Conservation (phyloP, 2,113 vertebrate species). For the Gallinago undulata region DNA sequence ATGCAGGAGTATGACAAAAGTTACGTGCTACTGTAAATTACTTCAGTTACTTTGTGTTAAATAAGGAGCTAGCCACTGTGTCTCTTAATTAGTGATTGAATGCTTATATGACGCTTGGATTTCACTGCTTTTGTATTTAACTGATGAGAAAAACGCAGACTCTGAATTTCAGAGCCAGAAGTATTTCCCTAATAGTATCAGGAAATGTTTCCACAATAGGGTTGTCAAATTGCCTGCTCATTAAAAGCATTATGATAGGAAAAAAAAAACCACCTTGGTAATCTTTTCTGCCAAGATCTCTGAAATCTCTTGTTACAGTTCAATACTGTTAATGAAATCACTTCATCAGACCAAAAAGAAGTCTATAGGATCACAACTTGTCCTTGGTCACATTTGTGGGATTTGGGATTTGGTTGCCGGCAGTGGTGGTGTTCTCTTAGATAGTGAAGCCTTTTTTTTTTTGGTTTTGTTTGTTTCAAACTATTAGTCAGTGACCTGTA, state of each 20-base stretch:
- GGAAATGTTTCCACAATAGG: not conserved
- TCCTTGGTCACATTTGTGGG: rapidly evolving
- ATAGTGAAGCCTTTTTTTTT: not conserved
- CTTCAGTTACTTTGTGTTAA: not conserved
- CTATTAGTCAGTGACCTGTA: not conserved
- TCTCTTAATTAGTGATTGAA: not conserved
- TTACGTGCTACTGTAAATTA: not conserved
- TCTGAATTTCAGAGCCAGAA: not conserved
- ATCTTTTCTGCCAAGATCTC: not conserved
- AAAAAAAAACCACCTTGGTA: not conserved
- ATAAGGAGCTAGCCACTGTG: not conserved
- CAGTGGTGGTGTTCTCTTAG: not conserved
- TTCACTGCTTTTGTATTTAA: not conserved
- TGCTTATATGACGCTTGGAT: not conserved
- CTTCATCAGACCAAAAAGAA: not conserved
- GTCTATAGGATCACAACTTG: not conserved
- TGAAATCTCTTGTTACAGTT: not conserved
- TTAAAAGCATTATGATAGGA: not conserved
- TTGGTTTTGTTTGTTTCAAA: not conserved
- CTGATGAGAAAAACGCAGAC: not conserved
- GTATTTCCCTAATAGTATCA: not conserved
- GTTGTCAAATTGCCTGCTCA: not conserved
- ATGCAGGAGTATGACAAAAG: not conserved
- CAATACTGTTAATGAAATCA: not conserved
- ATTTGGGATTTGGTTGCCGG: not conserved